These are phyloP conservation scores for Plagodis pulveraria DNA, from an alignment of 2,888 invertebrate species.

Conservation along the genomic window DNA sequence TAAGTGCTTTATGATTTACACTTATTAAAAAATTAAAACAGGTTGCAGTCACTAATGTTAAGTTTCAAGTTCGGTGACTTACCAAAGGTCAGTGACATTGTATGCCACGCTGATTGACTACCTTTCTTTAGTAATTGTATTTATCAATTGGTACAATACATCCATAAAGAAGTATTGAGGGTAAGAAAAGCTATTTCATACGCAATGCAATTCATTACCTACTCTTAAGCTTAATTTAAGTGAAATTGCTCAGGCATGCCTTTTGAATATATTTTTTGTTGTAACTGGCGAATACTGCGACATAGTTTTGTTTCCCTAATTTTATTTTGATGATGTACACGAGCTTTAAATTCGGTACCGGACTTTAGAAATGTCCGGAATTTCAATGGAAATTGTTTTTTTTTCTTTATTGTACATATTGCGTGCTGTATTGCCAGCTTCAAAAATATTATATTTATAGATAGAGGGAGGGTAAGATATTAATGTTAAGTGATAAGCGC, in stretches of 20 bases:
- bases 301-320: conserved; percentile 34
- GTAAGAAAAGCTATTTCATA: conserved; percentile 24
- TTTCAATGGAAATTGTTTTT: conserved; percentile 37
- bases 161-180: conserved; percentile 10
- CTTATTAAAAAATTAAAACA: no score
- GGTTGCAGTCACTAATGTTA: no score
- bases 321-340: conserved; percentile 35
- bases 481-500: conserved; percentile 26
- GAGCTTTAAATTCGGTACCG: conserved; percentile 36
- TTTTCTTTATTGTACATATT: conserved; percentile 40
- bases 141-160: not conserved
- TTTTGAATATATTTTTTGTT: conserved; percentile 22
- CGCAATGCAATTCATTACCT: conserved; percentile 33
- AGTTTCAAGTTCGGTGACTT: no score
- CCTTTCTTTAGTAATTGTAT: not conserved
- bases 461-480: conserved; percentile 31
- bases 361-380: conserved; percentile 28
- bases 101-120: not conserved
- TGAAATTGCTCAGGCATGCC: conserved; percentile 37
- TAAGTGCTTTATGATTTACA: no score
- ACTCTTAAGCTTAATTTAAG: conserved; percentile 32
- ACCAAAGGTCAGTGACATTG: no score
- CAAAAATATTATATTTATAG: conserved; percentile 48
- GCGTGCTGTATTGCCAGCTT: conserved; percentile 52
- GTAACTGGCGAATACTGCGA: conserved; percentile 25